phyloP scores from a whole-genome alignment of 2,888 invertebrate species.

The Drosophila nigricruria region DNA sequence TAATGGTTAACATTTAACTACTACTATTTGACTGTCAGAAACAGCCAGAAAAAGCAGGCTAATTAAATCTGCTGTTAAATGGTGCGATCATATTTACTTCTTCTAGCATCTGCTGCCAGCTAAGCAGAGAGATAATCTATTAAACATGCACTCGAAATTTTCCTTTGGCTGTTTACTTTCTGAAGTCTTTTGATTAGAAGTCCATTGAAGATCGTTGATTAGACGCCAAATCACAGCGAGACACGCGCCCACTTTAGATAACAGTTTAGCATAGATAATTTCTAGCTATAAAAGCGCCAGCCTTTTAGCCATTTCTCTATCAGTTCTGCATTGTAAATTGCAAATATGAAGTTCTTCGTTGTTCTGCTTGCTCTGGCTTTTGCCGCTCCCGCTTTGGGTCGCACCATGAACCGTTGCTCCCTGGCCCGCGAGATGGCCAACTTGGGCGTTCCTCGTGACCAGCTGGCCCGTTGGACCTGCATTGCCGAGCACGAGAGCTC shows the following conservation, averaged over 20 bases:
- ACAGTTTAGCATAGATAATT: slow-evolving; percentile 5
- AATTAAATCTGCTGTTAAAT: slow-evolving; percentile 4
- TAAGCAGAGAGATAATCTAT: not conserved
- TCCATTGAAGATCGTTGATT: not conserved
- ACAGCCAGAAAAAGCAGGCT: slow-evolving; percentile 6
- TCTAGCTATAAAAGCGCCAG: slow-evolving; percentile 37
- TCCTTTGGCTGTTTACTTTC: not conserved
- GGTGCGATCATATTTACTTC: not conserved
- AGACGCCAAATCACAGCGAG: not conserved
- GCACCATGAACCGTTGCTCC: slow-evolving; percentile 68
- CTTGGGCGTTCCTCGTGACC: slow-evolving; percentile 67
- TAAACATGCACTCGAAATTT: not conserved
- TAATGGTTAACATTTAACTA: slow-evolving; percentile 54
- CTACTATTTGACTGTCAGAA: slow-evolving; percentile 12
- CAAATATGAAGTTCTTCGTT: slow-evolving; percentile 57
- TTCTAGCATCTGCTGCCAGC: not conserved
- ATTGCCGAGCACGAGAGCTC: slow-evolving; percentile 78
- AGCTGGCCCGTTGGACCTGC: slow-evolving; percentile 76
- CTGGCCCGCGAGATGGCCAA: slow-evolving; percentile 74
- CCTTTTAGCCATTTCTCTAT: slow-evolving; percentile 4
- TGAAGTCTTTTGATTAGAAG: not conserved
- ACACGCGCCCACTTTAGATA: slow-evolving; percentile 15
- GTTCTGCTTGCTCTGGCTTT: slow-evolving; percentile 59
- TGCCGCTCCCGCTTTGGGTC: slow-evolving; percentile 62
- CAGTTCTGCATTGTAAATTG: slow-evolving; percentile 33